Base-by-base conservation (phyloP, 1,140 invertebrate genomes). In the Plectus sambesii region DNA sequence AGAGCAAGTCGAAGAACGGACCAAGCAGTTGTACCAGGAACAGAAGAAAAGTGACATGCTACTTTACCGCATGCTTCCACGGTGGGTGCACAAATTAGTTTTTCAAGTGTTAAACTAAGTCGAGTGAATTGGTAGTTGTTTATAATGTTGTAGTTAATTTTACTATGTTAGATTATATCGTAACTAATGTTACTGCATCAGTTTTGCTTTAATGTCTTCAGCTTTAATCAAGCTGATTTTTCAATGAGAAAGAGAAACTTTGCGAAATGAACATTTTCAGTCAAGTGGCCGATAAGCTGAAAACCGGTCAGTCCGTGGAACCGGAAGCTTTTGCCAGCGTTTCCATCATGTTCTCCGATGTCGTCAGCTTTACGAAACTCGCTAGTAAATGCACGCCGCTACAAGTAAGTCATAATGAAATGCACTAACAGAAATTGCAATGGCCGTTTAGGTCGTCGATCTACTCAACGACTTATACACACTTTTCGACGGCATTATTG, bases 261-360 rank as follows among this genome's bases (percentile, higher is more conserved):
- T n/a, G n/a, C n/a, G n/a, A 22, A 46, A 46, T 48, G 5, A 12
- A 44, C 40, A 45, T 22, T 43, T 48, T 5, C 80, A 69, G 80
- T 80, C 61, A 61, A n/a, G 75, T 75, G 1, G 75, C 75, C 0
- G 65, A 66, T 37, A 66, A 72, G 63, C 74, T 97, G 50, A 90
- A 87, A 35, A 80, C 80, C 56, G 87, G 87, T 22, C 81, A 83
- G 60, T 81, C 83, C 2, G 87, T 96, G 1, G 84, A 87, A 70
- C 89, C 90, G 3, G 90, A 96, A 74, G 83, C 83, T 0, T 97
- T 86, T 72, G 85, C 92, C 73, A 79, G 81, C 55, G 87, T 80
- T 27, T 94, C 90, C 23, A 93, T 97, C 58, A 96, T 93, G 73
- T 97, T 97, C 74, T 93, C 87, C 66, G 92, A 97, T 72, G 96